Base-by-base conservation (phyloP, 2,113 vertebrate genomes). In the Oplegnathus fasciatus region DNA sequence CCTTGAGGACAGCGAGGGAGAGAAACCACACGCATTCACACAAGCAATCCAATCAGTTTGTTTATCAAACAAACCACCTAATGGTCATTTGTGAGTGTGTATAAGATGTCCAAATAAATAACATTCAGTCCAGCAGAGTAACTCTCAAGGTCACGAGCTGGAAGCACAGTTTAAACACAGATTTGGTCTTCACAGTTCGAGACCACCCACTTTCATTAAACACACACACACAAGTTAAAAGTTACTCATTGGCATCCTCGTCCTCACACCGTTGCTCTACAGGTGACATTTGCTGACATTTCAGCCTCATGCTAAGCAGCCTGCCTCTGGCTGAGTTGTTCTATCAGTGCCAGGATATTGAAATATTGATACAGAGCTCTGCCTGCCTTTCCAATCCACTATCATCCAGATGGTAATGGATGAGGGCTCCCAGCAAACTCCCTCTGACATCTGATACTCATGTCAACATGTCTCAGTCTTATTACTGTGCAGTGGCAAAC, bases 41-140 rank as follows among this genome's bases (percentile, higher is more conserved):
- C 91, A 90, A 92, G 91, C 94, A 94, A 93, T 93, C 94, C 92
- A 95, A 95, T 95, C 95, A 96, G 94, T 94, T 93, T 96, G 94
- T 96, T 96, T 96, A 95, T 95, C 89, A 95, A 95, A 95, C 92
- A 94, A 93, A 89, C 93, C 94, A 94, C 93, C 94, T 95, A 95
- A 95, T 95, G 93, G 95, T 92, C 92, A 93, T 95, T 93, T 92
- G 91, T 94, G 91, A 91, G 93, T 94, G 94, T 95, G 94, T 94
- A 92, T 93, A 91, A 94, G 91, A 93, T 85, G 92, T 95, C 93
- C 89, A 95, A 94, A 95, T 94, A 95, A 95, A 94, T 94, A 94
- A 88, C 88, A 79, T 87, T 90, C 70, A 81, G 93, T 92, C 93
- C 93, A 92, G 75, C 79, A 74, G 83, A 89, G 84, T 78, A 91